These are phyloP conservation scores for Aelia acuminata DNA, from an alignment of 2,888 invertebrate genomes.

Conservation along the genomic window DNA sequence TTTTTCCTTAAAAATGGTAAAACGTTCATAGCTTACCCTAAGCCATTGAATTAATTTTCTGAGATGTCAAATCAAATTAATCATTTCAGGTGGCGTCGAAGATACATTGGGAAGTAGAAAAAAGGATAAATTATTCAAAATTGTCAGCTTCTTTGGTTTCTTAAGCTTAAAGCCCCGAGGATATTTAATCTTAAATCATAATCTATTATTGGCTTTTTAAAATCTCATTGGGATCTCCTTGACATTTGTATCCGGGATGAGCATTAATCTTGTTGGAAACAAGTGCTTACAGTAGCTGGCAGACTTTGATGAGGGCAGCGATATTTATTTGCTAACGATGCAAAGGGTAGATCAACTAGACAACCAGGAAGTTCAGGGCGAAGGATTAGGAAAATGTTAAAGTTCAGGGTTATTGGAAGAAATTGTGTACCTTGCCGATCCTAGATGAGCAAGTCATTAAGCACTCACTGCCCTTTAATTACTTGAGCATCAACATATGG, in stretches of 20 bases:
- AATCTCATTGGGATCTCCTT: neutral
- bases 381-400: slow-evolving; percentile 1
- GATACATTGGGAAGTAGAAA: too few relatives aligned
- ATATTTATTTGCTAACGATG: slow-evolving; percentile 3
- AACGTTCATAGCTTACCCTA: too few relatives aligned
- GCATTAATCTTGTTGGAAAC: neutral
- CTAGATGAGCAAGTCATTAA: neutral
- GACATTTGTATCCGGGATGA: neutral
- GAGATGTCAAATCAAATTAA: too few relatives aligned
- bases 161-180: too few relatives aligned
- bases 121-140: too few relatives aligned
- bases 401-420: neutral
- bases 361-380: neutral
- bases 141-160: too few relatives aligned
- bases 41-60: too few relatives aligned
- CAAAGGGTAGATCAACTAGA: neutral
- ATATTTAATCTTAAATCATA: neutral
- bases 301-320: neutral
- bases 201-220: neutral
- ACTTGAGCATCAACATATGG: too few relatives aligned
- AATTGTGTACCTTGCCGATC: neutral
- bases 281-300: neutral
- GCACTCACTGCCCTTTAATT: too few relatives aligned
- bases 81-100: too few relatives aligned
- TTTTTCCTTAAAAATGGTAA: too few relatives aligned